Evolutionary conservation across 2,113 vertebrate genomes (phyloP).

Genomic region (Syrmaticus mikado): DNA sequence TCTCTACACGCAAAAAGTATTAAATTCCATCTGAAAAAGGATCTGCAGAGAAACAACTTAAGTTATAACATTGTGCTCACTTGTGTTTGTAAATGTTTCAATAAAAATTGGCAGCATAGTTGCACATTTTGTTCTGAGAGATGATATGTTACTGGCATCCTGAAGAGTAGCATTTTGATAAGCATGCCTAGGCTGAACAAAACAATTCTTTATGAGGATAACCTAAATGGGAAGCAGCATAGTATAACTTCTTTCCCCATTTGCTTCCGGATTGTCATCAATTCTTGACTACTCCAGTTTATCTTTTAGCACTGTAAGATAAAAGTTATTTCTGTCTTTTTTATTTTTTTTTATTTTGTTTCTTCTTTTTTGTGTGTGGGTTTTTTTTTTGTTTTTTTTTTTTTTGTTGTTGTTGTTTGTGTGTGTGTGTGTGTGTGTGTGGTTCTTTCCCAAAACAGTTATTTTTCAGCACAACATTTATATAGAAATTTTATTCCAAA

Average conservation of each 20-base stretch:
- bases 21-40: neutral
- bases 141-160: neutral
- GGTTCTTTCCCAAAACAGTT: rapidly evolving
- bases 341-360: neutral
- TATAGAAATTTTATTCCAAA: neutral
- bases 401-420: no score
- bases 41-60: neutral
- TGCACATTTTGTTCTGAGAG: neutral
- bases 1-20: neutral
- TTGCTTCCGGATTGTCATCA: neutral
- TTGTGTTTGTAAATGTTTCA: neutral
- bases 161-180: neutral
- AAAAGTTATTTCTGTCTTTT: neutral
- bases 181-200: neutral
- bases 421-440: no score
- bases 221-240: neutral
- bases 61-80: neutral
- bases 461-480: neutral
- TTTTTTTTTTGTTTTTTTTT: no score
- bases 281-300: neutral
- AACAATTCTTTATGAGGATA: neutral
- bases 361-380: no score
- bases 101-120: neutral
- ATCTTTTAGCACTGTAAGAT: neutral
- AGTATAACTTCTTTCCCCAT: neutral